These are phyloP conservation scores for Stenolophus ochropezus DNA, from an alignment of 2,888 invertebrate species.

Conservation along the genomic window DNA sequence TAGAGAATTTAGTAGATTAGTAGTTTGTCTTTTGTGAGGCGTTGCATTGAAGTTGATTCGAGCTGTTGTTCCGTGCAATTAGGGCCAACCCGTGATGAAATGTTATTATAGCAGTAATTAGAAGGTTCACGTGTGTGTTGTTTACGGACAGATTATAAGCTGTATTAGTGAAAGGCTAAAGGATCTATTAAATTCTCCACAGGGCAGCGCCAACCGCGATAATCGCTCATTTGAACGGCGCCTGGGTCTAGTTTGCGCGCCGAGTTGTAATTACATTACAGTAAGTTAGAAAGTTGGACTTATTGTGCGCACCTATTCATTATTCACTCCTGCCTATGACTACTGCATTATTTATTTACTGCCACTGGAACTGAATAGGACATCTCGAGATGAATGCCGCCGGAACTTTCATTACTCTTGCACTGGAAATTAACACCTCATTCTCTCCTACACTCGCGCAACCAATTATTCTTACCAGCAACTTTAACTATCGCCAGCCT, in stretches of 20 bases:
- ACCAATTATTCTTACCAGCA: no score
- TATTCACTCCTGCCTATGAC: background rate
- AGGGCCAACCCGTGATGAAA: background rate
- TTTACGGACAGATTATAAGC: slow-evolving; percentile 25
- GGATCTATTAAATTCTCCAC: slow-evolving; percentile 41
- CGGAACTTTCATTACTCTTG: background rate
- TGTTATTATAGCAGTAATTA: slow-evolving; percentile 30
- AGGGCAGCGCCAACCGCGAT: slow-evolving; percentile 20
- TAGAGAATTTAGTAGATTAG: no score
- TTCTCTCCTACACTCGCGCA: no score
- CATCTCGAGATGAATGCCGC: background rate
- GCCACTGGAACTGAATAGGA: background rate
- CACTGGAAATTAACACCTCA: background rate
- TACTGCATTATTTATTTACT: background rate
- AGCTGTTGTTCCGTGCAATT: background rate
- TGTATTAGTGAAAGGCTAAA: slow-evolving; percentile 15
- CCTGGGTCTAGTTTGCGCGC: slow-evolving; percentile 16
- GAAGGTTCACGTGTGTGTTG: background rate
- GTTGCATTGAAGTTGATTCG: no score
- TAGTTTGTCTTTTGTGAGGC: no score
- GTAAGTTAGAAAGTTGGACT: slow-evolving; percentile 3
- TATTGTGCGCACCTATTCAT: background rate
- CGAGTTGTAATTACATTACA: slow-evolving; percentile 6
- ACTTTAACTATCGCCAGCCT: no score
- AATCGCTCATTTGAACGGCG: slow-evolving; percentile 37